Percentiles rank a stretch among this genome's conserved stretches.
Conservation (phyloP, 2,113 vertebrate genomes). For the Baryphthengus martii region DNA sequence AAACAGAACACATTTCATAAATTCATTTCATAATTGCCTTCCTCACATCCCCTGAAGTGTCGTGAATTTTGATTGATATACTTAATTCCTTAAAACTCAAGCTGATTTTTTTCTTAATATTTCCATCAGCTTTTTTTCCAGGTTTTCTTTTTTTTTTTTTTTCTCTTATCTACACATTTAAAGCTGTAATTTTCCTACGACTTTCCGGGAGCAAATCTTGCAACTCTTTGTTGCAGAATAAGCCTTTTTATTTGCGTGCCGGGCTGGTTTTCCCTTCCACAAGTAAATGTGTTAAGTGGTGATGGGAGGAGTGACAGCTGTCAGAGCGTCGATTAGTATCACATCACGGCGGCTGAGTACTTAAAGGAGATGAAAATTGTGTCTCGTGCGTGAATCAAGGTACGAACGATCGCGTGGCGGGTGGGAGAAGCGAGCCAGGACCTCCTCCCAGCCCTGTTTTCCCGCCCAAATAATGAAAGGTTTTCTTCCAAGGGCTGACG, state of each 20-base stretch:
- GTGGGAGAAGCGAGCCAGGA: background rate
- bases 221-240: background rate
- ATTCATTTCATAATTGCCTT: background rate
- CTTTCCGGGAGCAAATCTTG: background rate
- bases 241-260: background rate
- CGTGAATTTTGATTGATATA: background rate
- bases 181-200: background rate
- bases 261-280: background rate
- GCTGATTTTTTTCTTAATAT: background rate
- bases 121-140: background rate
- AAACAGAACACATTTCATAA: background rate
- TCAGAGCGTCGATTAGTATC: background rate
- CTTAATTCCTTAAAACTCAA: background rate
- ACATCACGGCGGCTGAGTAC: background rate
- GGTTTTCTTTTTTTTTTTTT: background rate
- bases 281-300: background rate
- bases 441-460: background rate
- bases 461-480: background rate
- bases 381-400: background rate
- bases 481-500: background rate
- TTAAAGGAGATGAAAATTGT: background rate
- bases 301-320: background rate
- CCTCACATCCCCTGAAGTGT: background rate
- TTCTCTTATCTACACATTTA: background rate
- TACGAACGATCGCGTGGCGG: fast-evolving